Evolutionary conservation across 2,113 vertebrate genomes (phyloP).

Genomic region (Poeciliopsis turrubarensis): DNA sequence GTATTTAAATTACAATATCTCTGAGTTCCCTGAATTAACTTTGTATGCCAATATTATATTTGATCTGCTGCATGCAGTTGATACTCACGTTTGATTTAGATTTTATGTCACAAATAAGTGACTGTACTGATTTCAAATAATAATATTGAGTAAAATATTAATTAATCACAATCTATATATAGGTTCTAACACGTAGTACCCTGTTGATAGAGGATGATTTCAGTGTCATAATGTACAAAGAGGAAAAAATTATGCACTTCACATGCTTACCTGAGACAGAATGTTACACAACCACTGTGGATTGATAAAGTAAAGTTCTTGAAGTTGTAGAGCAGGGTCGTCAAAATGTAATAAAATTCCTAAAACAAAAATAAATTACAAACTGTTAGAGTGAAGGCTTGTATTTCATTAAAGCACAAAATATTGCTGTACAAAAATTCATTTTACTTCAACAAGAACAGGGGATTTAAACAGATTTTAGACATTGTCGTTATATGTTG

Average conservation of each 20-base stretch:
- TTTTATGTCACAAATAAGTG: no score
- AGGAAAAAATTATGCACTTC: neutral
- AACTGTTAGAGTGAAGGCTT: neutral
- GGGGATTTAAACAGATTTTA: neutral
- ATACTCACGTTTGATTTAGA: no score
- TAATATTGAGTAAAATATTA: no score
- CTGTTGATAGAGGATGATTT: neutral
- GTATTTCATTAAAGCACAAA: neutral
- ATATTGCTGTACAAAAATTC: neutral
- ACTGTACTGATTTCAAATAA: no score
- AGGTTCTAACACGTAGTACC: neutral
- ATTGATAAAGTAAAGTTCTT: constrained; percentile 93
- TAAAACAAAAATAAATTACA: constrained; percentile 51
- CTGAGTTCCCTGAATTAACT: no score
- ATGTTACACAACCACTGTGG: constrained; percentile 96
- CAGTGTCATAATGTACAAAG: neutral
- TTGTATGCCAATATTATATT: no score
- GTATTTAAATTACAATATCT: no score
- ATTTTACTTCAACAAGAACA: neutral
- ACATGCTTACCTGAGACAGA: constrained; percentile 88
- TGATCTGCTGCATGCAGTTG: no score
- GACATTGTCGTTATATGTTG: neutral
- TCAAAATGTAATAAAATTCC: constrained; percentile 95
- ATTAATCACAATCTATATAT: no score
- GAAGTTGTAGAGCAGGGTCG: constrained; percentile 91